These are phyloP conservation scores for Himalopsyche anomala DNA, from an alignment of 2,888 invertebrate species.

Conservation along the genomic window DNA sequence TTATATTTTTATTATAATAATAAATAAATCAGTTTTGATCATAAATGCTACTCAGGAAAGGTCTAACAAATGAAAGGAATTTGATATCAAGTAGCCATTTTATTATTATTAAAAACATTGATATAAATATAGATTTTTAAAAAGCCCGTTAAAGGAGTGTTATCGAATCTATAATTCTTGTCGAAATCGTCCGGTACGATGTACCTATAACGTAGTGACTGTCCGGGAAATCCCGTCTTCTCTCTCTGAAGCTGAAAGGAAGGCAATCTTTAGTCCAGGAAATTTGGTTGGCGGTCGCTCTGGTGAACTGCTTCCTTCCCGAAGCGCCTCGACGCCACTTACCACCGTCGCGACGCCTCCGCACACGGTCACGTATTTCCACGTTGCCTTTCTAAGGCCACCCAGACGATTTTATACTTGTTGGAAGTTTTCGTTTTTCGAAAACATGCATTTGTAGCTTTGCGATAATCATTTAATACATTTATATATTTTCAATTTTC, in stretches of 20 bases:
- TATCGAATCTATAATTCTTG: neutral
- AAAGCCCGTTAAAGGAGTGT: neutral
- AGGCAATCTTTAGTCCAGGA: conserved; percentile 57
- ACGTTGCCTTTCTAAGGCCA: neutral
- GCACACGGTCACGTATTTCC: conserved; percentile 9
- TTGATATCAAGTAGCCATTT: no score
- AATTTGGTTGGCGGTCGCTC: conserved; percentile 56
- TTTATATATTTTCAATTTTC: no score
- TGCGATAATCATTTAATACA: no score
- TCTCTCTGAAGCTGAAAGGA: conserved; percentile 44
- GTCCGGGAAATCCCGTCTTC: neutral
- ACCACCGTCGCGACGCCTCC: conserved; percentile 35
- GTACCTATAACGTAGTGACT: conserved; percentile 4
- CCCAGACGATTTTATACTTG: neutral
- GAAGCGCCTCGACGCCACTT: conserved; percentile 37
- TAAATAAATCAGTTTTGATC: no score
- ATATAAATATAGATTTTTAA: no score
- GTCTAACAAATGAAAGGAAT: no score
- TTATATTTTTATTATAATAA: no score
- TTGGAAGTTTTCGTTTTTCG: neutral
- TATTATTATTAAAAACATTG: no score
- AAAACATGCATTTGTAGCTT: no score
- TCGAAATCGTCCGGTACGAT: neutral
- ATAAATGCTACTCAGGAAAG: no score
- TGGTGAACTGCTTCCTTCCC: conserved; percentile 57